Conservation (phyloP, 2,797 vertebrate genomes). For the Podargus strigoides region DNA sequence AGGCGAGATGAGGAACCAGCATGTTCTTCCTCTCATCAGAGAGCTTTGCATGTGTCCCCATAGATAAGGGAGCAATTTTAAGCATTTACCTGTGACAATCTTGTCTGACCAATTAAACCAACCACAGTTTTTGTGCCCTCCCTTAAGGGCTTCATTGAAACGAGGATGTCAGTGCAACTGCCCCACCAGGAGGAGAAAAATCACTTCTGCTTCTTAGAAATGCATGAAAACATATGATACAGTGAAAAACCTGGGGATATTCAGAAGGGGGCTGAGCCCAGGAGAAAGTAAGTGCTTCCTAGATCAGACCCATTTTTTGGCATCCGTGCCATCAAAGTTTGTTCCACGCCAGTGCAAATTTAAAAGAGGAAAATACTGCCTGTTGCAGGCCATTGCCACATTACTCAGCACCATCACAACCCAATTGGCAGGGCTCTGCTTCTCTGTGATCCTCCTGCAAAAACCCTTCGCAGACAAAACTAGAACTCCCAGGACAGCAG, state of each 20-base stretch:
- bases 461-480: neutral
- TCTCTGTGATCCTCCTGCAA: neutral
- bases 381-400: neutral
- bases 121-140: neutral
- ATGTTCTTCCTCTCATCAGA: neutral
- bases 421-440: neutral
- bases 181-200: neutral
- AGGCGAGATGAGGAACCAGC: neutral
- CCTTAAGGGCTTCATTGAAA: neutral
- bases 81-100: neutral
- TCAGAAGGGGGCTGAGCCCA: neutral
- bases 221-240: neutral
- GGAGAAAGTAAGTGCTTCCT: neutral
- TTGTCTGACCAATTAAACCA: neutral
- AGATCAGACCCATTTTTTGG: neutral
- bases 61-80: neutral
- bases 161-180: fast-evolving
- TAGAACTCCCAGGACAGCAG: neutral
- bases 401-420: neutral
- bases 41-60: neutral
- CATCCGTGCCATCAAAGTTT: neutral
- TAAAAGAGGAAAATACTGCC: neutral
- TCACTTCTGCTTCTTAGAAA: neutral
- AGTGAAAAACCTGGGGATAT: neutral
- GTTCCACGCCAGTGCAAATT: neutral